Base-by-base conservation (phyloP, 2,113 vertebrate species). In the Ammodytes dubius region DNA sequence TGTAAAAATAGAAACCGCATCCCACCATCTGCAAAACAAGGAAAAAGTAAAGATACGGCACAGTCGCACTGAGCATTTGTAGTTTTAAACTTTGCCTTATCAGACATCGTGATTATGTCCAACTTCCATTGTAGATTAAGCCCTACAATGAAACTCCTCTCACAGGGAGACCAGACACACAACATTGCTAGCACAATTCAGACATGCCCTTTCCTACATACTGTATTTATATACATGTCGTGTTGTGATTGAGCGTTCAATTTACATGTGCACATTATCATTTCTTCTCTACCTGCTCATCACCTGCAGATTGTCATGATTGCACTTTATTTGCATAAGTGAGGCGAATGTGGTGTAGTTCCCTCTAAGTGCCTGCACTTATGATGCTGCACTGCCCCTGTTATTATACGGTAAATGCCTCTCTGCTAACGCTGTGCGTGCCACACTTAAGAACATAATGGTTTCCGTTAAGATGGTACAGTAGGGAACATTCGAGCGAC, bases 1-100 rank as follows among this genome's bases (percentile, higher is more conserved):
- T 86, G 78, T 81, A 81, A 74, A 81, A 49, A 60, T 14, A 73
- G 65, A 85, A 85, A 77, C 65, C 79, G 70, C 53, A 82, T 60
- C 76, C 68, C 54, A 65, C 77, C 61, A 8, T 76, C 49, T 72
- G 49, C 70, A 70, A 65, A 80, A 78, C 74, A 72, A 82, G 56
- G 46, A 78, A 81, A 75, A 71, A 69, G 57, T 3, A 69, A 40
- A 74, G 59, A 85, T 87, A 56, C 85, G 60, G 47, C 72, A 68
- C 72, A 79, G 27, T 63, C 54, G 57, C 60, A 39, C 4, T 0
- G 79, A 77, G 72, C 45, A 53, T 75, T 84, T 58, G 43, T 52
- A 17, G 17, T 5, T 49, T 83, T 70, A 7, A 56, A 70, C 50
- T 69, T 45, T 67, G 45, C 72, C 79, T 54, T 58, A 56, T 60